Evolutionary conservation across 2,797 vertebrate genomes (phyloP).

Genomic region (Pseudochromis fuscus): DNA sequence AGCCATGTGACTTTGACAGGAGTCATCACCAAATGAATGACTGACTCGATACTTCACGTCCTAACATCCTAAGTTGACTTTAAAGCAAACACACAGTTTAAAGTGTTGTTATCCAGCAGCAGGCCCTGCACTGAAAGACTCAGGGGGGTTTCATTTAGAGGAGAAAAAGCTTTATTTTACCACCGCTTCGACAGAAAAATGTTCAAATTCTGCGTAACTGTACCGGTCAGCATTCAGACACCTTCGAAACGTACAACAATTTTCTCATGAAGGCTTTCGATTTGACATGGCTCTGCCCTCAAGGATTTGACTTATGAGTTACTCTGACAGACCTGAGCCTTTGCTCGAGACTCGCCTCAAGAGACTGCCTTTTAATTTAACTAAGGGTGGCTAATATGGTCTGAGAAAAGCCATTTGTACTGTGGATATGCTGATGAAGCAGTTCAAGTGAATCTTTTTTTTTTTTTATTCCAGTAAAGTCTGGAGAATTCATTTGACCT

Average conservation of each 20-base stretch:
- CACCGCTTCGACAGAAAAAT: background rate
- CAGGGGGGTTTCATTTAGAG: background rate
- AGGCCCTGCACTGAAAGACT: too few species aligned
- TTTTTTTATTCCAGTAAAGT: conserved; percentile 16
- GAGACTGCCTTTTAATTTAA: conserved; percentile 46
- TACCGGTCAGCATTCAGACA: conserved; percentile 1
- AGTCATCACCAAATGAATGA: too few species aligned
- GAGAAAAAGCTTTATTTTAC: background rate
- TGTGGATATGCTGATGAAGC: conserved; percentile 41
- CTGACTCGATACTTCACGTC: too few species aligned
- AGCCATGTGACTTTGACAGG: too few species aligned
- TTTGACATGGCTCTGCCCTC: conserved; percentile 6
- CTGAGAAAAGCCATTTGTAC: conserved; percentile 22
- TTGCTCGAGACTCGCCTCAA: conserved; percentile 30
- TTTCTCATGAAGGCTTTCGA: conserved; percentile 1
- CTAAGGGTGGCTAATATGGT: conserved; percentile 20
- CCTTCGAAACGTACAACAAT: background rate
- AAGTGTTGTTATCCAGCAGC: conserved; percentile 1
- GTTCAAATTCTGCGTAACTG: conserved; percentile 5
- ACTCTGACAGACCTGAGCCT: conserved; percentile 22
- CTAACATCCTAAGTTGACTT: too few species aligned
- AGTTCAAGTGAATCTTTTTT: conserved; percentile 16
- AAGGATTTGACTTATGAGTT: conserved; percentile 11
- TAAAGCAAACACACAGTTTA: background rate
- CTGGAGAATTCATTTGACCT: conserved; percentile 1